phyloP scores from a whole-genome alignment of 35 echinoderm and acorn worm species.

The Amphiura filiformis region DNA sequence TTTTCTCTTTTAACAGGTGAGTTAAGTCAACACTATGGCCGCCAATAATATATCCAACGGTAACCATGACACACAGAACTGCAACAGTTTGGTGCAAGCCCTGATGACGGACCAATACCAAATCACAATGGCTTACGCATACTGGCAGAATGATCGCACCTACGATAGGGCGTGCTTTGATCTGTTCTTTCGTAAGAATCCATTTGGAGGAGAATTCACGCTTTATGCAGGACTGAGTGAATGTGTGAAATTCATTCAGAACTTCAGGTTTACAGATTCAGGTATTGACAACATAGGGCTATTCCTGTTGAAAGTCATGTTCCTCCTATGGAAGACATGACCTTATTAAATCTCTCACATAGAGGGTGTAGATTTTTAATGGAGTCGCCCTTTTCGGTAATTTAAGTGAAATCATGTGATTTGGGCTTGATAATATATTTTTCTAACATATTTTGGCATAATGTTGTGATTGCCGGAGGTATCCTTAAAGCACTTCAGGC shows the following conservation, averaged over 20 bases:
- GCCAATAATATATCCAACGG: neutral
- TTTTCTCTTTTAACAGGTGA: no score
- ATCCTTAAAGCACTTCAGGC: no score
- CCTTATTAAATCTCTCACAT: no score
- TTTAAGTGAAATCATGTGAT: no score
- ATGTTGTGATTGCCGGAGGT: no score
- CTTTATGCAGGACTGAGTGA: conserved; percentile 94
- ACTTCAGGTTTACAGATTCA: conserved; percentile 80
- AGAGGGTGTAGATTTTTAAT: no score
- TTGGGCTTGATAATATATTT: no score
- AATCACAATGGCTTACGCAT: conserved; percentile 96
- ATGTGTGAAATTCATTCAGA: conserved; percentile 75
- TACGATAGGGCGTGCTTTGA: conserved; percentile 77
- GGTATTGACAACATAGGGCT: no score
- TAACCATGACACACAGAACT: neutral
- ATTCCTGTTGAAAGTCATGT: no score
- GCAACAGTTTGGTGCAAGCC: conserved; percentile 83
- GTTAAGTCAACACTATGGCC: neutral
- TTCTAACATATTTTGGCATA: no score
- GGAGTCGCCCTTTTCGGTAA: no score
- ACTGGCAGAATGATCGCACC: conserved; percentile 76
- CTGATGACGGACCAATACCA: conserved; percentile 96
- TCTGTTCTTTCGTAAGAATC: conserved; percentile 93
- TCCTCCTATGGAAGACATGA: no score
- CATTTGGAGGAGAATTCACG: conserved; percentile 93